A percentile compares a stretch with the other conserved stretches of the same genome.
Conservation (phyloP, 2,797 vertebrate species). For the Euthynnus affinis region DNA sequence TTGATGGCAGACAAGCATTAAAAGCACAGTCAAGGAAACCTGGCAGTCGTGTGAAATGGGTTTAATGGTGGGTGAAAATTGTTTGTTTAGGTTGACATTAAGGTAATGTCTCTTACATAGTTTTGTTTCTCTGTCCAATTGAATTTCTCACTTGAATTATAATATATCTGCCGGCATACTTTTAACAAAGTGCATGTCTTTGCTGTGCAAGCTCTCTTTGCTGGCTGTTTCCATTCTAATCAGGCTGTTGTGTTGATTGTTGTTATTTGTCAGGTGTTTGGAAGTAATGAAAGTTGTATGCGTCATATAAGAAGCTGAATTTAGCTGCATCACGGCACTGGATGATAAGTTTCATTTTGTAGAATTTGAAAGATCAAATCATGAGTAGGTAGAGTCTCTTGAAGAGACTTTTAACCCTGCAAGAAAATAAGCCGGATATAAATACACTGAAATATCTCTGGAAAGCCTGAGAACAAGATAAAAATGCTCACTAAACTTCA, state of each 20-base stretch:
- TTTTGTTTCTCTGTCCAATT: slow-evolving; percentile 10
- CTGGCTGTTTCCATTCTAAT: background rate
- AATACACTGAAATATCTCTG: slow-evolving; percentile 20
- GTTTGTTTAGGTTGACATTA: slow-evolving; percentile 39
- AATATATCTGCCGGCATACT: background rate
- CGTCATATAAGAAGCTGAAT: background rate
- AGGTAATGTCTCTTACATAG: background rate
- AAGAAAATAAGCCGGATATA: slow-evolving; percentile 32
- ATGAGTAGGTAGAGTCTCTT: slow-evolving; percentile 2
- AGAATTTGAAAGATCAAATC: slow-evolving; percentile 37
- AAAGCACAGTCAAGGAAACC: slow-evolving; percentile 30
- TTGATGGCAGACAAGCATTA: slow-evolving; percentile 29
- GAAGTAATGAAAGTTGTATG: background rate
- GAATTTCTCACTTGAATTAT: slow-evolving; percentile 7
- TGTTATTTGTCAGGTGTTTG: background rate
- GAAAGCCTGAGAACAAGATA: slow-evolving; percentile 47
- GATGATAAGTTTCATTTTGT: slow-evolving; percentile 9
- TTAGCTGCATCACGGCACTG: background rate
- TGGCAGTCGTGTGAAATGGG: slow-evolving; percentile 33
- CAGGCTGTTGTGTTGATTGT: background rate
- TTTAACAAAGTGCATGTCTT: background rate
- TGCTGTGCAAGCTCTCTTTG: too few relatives aligned
- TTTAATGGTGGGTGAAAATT: slow-evolving; percentile 26
- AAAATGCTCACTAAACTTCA: slow-evolving; percentile 39
- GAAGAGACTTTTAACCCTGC: slow-evolving; percentile 28